These are phyloP conservation scores for Carterocephalus palaemon DNA, from an alignment of 2,888 invertebrate species.

Conservation along the genomic window DNA sequence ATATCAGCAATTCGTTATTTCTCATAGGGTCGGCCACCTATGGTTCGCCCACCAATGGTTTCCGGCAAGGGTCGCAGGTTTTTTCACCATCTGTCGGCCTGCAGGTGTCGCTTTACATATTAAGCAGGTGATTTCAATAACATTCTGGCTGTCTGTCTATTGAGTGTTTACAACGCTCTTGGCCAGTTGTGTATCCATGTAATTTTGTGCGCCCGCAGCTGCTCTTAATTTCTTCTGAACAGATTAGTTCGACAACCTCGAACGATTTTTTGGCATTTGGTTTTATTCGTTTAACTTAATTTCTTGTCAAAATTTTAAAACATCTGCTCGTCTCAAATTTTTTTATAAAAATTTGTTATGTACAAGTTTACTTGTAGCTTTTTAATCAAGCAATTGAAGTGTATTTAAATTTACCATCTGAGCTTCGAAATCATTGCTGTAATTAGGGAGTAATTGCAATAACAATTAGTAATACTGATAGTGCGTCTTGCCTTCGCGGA, in stretches of 20 bases:
- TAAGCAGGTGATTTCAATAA: constrained; percentile 72
- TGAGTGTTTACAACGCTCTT: constrained; percentile 23
- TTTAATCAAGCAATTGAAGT: neutral
- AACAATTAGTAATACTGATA: constrained; percentile 12
- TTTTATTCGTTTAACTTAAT: neutral
- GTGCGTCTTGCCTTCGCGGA: too few relatives aligned
- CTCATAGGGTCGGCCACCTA: constrained; percentile 28
- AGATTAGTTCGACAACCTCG: constrained; percentile 1
- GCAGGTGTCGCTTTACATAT: constrained; percentile 72
- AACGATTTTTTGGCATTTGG: neutral
- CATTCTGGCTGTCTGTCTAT: constrained; percentile 42
- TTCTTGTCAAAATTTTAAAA: too few relatives aligned
- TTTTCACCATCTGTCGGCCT: constrained; percentile 65
- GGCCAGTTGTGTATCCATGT: constrained; percentile 11
- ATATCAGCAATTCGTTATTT: constrained; percentile 1
- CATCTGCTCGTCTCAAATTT: neutral
- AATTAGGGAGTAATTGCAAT: neutral
- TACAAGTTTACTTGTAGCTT: too few relatives aligned
- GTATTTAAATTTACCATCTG: too few relatives aligned
- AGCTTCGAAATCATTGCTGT: neutral
- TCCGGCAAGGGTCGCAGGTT: constrained; percentile 48
- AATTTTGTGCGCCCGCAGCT: constrained; percentile 22
- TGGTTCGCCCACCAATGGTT: constrained; percentile 34
- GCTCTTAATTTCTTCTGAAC: constrained; percentile 21
- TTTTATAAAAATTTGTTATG: too few relatives aligned